Evolutionary conservation across 2,888 invertebrate genomes (phyloP), one percentile per base, ranked within the genome.

Genomic region (Tetramorium bicarinatum): DNA sequence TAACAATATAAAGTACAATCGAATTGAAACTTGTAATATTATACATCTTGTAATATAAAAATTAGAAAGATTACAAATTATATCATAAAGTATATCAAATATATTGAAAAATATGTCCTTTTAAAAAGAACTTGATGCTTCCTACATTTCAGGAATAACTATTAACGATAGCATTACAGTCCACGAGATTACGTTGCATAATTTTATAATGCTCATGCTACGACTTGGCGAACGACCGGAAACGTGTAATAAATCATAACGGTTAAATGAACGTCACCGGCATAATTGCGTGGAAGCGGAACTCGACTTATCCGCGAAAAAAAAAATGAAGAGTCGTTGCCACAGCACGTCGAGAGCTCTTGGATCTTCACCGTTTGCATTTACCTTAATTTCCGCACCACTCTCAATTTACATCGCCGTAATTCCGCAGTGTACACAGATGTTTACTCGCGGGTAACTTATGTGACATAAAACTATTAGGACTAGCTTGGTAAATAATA

Each of bases 251-350:
- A 85, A 85, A 84, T 85, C 80, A 69, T 76, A 80, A 54, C 75
- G 80, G 75, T 85, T 85, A 84, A 80, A 80, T 69, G 75, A 75
- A 85, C 75, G 85, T 84, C 83, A 76, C 56, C 38, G 71, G 69
- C 81, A 85, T 84, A 84, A 85, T 85, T 85, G 64, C 85, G 71
- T 62, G 85, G 83, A 85, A 83, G 52, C 83, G 67, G 72, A 72
- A 83, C 49, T 64, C 47, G 56, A 82, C 34, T 83, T 79, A 62
- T 83, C 83, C 61, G 41, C 34, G 38, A 62, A 71, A 83, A 79
- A n/a, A 83, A 79, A 83, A 83, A 44, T 54, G 52, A 62, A 69
- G 18, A 67, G 61, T 76, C 56, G 66, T 59, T 71, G 79, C 52
- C 52, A 81, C 52, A 34, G 29, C 52, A 69, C 81, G 74, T 84